Base-by-base conservation (phyloP, 2,888 invertebrate genomes). In the Drosophila melanocephala region DNA sequence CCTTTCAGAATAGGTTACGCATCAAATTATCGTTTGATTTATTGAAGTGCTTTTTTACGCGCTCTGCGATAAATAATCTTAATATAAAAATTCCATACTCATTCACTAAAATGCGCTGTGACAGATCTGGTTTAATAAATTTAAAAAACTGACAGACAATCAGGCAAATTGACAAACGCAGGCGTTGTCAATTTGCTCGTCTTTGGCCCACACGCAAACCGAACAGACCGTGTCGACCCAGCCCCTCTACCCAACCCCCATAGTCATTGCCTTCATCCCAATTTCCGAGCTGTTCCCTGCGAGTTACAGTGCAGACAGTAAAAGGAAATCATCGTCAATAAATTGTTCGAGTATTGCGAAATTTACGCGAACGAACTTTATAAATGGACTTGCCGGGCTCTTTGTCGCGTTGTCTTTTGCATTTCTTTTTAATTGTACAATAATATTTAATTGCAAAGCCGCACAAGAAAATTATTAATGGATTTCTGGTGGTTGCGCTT, bases 381-480 rank as follows among this genome's bases (percentile, higher is more conserved):
- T 74, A 79, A 81, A 83, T 72, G 73, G 63, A 12, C 51, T 57
- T 55, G 19, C 30, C 16, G 16, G 16, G 64, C 50, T 65, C 75
- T 86, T 86, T 86, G 84, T 84, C 68, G 57, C 39, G 66, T 73
- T 75, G 74, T 73, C 72, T 76, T 68, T 66, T 61, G 65, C 83
- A 83, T 83, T 75, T 85, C 77, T 35, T 59, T 77, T 83, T 83
- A 81, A 84, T 87, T 85, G 83, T 84, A 71, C 84, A 87, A 83
- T 84, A 84, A 85, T 81, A 87, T 84, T 87, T 83, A 85, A 85
- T 85, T 87, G 83, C 84, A 75, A 84, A 72, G 72, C 72, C 73
- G 56, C 68, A 63, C 53, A 72, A 57, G 68, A 51, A 73, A 75
- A 77, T 79, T 81, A 86, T 86, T 72, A 85, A 84, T 86, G 81